Evolutionary conservation across 2,113 vertebrate species (phyloP).

Genomic region (Myocastor coypus): DNA sequence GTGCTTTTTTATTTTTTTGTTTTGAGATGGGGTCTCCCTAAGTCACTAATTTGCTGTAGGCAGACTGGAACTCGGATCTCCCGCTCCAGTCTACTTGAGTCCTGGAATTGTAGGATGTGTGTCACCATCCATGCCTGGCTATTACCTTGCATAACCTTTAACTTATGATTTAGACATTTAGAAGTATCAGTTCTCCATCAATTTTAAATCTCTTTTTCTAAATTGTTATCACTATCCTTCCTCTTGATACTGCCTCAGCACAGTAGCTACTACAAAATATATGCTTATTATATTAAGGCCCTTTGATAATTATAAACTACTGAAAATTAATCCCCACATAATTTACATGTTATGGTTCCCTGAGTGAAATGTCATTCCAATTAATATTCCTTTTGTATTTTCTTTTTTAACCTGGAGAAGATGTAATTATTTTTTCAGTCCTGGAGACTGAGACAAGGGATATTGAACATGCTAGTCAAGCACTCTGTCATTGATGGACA

Average conservation of each 20-base stretch:
- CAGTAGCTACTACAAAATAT: neutral
- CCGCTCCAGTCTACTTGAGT: neutral
- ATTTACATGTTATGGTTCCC: slow-evolving; percentile 34
- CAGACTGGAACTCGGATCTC: neutral
- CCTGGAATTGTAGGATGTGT: neutral
- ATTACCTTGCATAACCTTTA: neutral
- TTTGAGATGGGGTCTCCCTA: neutral
- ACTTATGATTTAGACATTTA: neutral
- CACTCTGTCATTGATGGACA: neutral
- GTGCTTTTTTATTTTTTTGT: neutral
- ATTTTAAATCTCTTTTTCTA: neutral
- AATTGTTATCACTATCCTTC: neutral
- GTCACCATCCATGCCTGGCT: neutral
- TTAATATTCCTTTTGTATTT: slow-evolving; percentile 34
- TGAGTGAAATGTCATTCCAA: slow-evolving; percentile 28
- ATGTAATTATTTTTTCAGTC: neutral
- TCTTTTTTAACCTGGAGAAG: neutral
- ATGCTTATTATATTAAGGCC: neutral
- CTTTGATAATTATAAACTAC: neutral
- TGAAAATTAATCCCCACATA: neutral
- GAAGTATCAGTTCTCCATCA: neutral
- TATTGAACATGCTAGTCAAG: neutral
- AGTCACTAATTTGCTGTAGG: neutral
- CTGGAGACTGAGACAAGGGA: no score
- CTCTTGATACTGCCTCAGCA: slow-evolving; percentile 34